Evolutionary conservation across 2,888 invertebrate genomes (phyloP), one percentile per base, ranked within the genome.

Genomic region (Yponomeuta evonymella): DNA sequence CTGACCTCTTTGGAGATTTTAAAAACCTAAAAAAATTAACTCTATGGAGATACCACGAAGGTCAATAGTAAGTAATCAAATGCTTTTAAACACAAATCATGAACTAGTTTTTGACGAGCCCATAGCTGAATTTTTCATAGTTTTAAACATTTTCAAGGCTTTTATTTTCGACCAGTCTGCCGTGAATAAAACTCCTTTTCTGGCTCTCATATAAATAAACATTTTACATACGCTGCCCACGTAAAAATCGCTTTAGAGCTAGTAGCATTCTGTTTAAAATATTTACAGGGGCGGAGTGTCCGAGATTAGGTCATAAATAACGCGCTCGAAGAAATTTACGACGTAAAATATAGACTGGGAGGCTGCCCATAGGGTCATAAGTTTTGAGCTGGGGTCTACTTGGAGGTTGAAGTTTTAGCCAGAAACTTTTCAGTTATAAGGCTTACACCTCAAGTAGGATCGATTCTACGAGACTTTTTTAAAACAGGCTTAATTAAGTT

Each of bases 241-340:
- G 51, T 58, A 15, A 15, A 58, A 58, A 58, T 58, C 51, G 51
- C 51, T 58, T 58, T 43, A 43, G 43, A 43, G 43, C 51, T 58
- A 58, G 15, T 12, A 58, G 15, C 51, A 43, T 9, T 58, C 51
- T 58, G 51, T 58, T 58, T 58, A 58, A 58, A 58, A 58, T 58
- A 58, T 58, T 58, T 58, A 58, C 51, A 58, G 51, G 23, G 15
- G 15, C 51, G 15, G 51, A 12, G 29, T 33, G 65, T 65, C 33
- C 65, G 65, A 65, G 65, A 65, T 65, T 65, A 65, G n/a, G 65
- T 23, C 11, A 29, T 65, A 65, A 65, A 65, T 65, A 65, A 65
- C 65, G 65, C 65, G 65, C 33, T 65, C 33, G 11, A 65, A 29
- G 65, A 30, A 33, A 65, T 65, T 65, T 65, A 65, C 65, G 65